A percentile compares a stretch with the other conserved stretches of the same genome.
These are phyloP conservation scores for Drosophila cardini DNA, from an alignment of 1,140 invertebrate genomes.

Conservation along the genomic window DNA sequence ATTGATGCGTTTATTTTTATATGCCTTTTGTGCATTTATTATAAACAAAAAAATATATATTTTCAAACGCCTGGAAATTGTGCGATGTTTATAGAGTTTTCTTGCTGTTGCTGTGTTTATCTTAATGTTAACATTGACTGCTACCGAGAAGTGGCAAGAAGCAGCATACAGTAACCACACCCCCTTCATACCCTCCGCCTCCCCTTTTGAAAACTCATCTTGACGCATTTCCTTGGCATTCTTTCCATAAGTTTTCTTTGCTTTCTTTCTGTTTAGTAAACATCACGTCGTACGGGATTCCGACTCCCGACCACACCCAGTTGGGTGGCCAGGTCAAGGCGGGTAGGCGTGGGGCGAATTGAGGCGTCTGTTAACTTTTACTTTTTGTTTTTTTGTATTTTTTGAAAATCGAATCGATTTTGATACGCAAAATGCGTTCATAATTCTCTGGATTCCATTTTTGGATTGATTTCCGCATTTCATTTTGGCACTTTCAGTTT, in stretches of 20 bases:
- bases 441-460: conserved; percentile 51
- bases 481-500: conserved; percentile 69
- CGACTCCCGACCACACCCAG: conserved; percentile 17
- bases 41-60: conserved; percentile 49
- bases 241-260: background rate
- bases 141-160: conserved; percentile 31
- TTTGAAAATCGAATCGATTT: conserved; percentile 67
- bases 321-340: background rate
- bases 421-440: conserved; percentile 62
- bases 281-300: conserved; percentile 46
- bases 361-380: conserved; percentile 57
- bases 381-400: conserved; percentile 51
- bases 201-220: conserved; percentile 37
- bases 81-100: conserved; percentile 38
- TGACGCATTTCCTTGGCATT: conserved; percentile 73
- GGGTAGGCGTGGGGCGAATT: background rate
- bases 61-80: conserved; percentile 33
- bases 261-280: conserved; percentile 62
- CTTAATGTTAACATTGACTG: conserved; percentile 80
- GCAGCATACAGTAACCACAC: conserved; percentile 3
- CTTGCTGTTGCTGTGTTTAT: conserved; percentile 37
- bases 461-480: conserved; percentile 66
- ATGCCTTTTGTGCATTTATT: conserved; percentile 58
- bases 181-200: background rate
- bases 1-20: conserved; percentile 63